A percentile compares a stretch with the other conserved stretches of the same genome.
Evolutionary conservation across 2,888 invertebrate species (phyloP).

Genomic region (Agonum fuliginosum): DNA sequence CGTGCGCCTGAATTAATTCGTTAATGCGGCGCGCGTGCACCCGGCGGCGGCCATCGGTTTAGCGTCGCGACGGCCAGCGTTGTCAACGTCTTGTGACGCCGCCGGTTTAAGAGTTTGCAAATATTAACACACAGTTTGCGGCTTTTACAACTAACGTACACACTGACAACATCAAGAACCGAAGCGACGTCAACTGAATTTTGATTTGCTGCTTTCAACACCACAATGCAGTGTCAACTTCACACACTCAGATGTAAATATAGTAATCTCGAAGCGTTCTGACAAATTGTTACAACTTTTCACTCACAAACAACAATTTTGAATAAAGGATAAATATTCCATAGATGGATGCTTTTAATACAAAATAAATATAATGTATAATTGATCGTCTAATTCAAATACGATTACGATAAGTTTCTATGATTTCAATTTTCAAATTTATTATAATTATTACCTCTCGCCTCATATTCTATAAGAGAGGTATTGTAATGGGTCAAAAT

Average conservation of each 20-base stretch:
- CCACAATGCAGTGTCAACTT: conserved; percentile 28
- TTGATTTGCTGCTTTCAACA: conserved; percentile 9
- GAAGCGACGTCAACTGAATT: conserved; percentile 2
- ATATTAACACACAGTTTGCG: conserved; percentile 41
- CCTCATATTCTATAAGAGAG: too few species aligned
- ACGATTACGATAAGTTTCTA: too few species aligned
- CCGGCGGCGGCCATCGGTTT: conserved; percentile 48
- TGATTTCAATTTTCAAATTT: too few species aligned
- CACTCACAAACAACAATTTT: conserved; percentile 15
- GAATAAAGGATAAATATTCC: too few species aligned
- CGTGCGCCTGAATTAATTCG: conserved; percentile 57
- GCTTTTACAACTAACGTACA: not conserved
- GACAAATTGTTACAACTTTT: conserved; percentile 6
- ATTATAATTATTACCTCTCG: too few species aligned
- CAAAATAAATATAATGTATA: too few species aligned
- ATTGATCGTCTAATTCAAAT: too few species aligned
- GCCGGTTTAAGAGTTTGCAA: conserved; percentile 39
- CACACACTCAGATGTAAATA: conserved; percentile 12
- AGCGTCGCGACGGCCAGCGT: not conserved
- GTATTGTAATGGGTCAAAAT: too few species aligned
- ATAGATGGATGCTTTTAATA: too few species aligned
- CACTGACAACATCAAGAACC: conserved; percentile 2
- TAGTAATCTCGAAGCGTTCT: not conserved
- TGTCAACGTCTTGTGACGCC: not conserved
- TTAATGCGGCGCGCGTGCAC: conserved; percentile 51